Conservation (phyloP, 1,140 invertebrate species). For the Hycleus cichorii region DNA sequence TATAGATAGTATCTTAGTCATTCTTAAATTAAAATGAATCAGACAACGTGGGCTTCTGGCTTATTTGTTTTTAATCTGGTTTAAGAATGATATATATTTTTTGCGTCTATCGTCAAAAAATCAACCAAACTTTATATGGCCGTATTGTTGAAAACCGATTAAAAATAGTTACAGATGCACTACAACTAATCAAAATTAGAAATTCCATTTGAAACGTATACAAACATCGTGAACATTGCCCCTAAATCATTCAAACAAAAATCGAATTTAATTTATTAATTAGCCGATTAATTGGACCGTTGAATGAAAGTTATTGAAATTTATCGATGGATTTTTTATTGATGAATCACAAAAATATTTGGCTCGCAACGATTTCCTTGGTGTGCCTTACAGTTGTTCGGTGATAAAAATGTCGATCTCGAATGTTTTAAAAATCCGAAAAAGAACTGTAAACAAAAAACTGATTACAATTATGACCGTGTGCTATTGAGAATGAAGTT, state of each 20-base stretch:
- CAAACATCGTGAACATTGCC: constrained; percentile 12
- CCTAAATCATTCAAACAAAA: background rate
- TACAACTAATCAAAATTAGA: background rate
- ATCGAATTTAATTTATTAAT: too few relatives aligned
- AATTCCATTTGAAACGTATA: background rate
- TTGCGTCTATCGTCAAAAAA: background rate
- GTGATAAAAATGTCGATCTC: background rate
- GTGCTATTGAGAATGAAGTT: background rate
- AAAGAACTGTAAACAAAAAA: background rate
- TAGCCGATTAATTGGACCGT: background rate
- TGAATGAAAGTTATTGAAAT: background rate
- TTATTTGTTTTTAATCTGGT: constrained; percentile 17
- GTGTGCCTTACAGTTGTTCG: background rate
- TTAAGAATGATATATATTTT: constrained; percentile 5
- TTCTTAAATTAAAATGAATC: constrained; percentile 13
- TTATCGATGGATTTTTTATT: background rate
- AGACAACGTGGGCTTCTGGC: constrained; percentile 14
- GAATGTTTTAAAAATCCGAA: background rate
- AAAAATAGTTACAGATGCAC: background rate
- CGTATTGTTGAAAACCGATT: constrained; percentile 1
- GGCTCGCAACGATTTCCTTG: constrained; percentile 7
- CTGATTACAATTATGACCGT: background rate
- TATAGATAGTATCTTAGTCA: background rate
- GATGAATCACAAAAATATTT: constrained; percentile 15
- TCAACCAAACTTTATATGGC: constrained; percentile 6